Evolutionary conservation across 1,140 invertebrate species (phyloP).

Genomic region (Rhizoglyphus robini): DNA sequence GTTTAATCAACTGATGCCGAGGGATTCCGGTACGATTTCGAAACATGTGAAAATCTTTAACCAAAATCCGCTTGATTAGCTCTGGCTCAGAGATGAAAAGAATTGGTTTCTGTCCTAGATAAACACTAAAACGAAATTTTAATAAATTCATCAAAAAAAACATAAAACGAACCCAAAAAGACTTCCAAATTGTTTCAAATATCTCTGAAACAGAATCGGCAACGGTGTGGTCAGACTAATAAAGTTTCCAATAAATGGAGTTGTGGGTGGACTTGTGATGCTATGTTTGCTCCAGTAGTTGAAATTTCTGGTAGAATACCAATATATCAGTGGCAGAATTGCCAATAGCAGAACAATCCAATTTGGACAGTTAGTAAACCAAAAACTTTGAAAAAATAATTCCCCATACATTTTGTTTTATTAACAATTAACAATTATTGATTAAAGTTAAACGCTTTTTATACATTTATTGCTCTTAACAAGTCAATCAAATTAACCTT

Average conservation of each 20-base stretch:
- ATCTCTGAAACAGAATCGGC: neutral
- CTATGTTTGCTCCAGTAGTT: conserved; percentile 16
- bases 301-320: too few species aligned
- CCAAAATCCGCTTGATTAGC: conserved; percentile 18
- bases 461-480: too few species aligned
- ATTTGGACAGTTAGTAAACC: too few species aligned
- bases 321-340: too few species aligned
- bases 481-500: too few species aligned
- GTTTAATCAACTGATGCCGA: neutral
- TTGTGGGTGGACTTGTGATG: neutral
- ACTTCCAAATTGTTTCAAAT: conserved; percentile 10
- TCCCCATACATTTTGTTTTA: too few species aligned
- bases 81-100: conserved; percentile 20
- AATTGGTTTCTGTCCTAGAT: conserved; percentile 9
- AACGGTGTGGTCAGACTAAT: neutral
- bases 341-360: too few species aligned
- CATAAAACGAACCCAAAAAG: neutral
- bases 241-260: conserved; percentile 20
- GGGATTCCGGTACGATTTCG: neutral
- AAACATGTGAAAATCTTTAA: conserved; percentile 14
- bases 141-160: neutral
- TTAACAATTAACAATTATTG: too few species aligned
- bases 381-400: too few species aligned
- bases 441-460: too few species aligned
- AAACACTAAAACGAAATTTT: neutral